Base-by-base conservation (phyloP, 2,888 invertebrate species). In the Cryptus armator region DNA sequence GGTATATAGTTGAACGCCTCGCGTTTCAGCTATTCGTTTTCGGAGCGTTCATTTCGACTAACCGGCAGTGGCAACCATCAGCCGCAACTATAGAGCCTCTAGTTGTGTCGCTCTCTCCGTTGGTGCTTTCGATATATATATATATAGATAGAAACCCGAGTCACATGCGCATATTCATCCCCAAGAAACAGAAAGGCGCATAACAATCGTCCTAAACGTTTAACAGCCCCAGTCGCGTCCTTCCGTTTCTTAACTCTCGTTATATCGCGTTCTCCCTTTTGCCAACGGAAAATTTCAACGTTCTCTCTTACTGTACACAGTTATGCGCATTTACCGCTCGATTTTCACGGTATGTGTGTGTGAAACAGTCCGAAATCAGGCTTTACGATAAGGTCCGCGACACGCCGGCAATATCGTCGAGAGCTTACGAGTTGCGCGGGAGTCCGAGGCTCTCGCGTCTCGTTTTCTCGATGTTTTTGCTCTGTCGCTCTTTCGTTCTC, bases 361-460 rank as follows among this genome's bases (percentile, higher is more conserved):
- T 46, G 24, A 10, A 67, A 66, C 76, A 79, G 80, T 68, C 67
- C 53, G 82, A 87, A 86, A 87, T 87, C 81, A 84, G 86, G 86
- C 84, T 87, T 87, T 84, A 87, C 86, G 87, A 87, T 87, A 87
- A 87, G 84, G 81, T 84, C 44, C 78, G 77, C 82, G 84, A 84
- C 87, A 86, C 75, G 80, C 62, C 44, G 74, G 83, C 85, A 86
- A 87, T 87, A 87, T 87, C 87, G 86, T 86, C 87, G 84, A 87
- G 87, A 87, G 87, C 84, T 87, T 87, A 87, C 84, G 84, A 76
- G 74, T 71, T 67, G 62, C 44, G 77, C 72, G 37, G 37, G 37
- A 37, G 37, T 81, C 77, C 77, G 37, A 64, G 72, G 37, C 37
- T 37, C 81, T 76, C 77, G 43, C 64, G 67, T 67, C 53, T 76